Evolutionary conservation across 1,140 invertebrate genomes (phyloP).

Genomic region (Rhysida immarginata): DNA sequence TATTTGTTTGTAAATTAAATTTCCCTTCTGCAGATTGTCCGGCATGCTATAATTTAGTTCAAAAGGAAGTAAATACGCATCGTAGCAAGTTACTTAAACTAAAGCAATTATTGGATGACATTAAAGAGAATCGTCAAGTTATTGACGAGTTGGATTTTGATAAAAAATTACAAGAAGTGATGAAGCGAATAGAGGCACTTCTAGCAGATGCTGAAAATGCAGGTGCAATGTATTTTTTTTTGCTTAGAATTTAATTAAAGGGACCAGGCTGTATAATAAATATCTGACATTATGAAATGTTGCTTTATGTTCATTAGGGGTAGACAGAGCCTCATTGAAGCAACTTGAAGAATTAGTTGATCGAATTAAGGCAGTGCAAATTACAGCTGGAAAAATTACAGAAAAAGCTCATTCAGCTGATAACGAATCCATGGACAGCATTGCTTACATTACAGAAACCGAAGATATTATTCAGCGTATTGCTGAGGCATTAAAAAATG

Average conservation of each 20-base stretch:
- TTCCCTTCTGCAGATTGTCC: conserved; percentile 50
- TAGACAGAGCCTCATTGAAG: conserved; percentile 41
- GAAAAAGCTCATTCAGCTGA: conserved; percentile 41
- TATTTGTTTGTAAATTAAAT: conserved; percentile 2
- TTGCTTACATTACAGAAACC: conserved; percentile 50
- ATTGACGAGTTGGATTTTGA: conserved; percentile 74
- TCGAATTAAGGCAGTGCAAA: conserved; percentile 45
- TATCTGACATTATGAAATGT: neutral
- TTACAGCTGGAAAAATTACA: conserved; percentile 22
- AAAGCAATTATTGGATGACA: conserved; percentile 48
- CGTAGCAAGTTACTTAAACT: conserved; percentile 55
- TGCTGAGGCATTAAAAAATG: conserved; percentile 49
- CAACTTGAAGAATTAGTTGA: conserved; percentile 49
- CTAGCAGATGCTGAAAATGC: conserved; percentile 48
- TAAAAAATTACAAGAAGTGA: conserved; percentile 50
- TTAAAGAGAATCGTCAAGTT: conserved; percentile 53
- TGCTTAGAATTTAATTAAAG: neutral
- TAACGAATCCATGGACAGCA: conserved; percentile 42
- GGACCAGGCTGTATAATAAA: neutral
- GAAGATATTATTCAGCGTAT: conserved; percentile 56
- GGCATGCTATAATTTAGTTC: conserved; percentile 81
- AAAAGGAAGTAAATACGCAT: conserved; percentile 69
- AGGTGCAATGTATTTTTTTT: conserved; percentile 32
- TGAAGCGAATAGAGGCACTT: conserved; percentile 51
- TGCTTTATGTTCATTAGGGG: conserved; percentile 22